A percentile compares a stretch with the other conserved stretches of the same genome.
Conservation (phyloP, 2,888 invertebrate genomes). For the Cartodere bifasciata region DNA sequence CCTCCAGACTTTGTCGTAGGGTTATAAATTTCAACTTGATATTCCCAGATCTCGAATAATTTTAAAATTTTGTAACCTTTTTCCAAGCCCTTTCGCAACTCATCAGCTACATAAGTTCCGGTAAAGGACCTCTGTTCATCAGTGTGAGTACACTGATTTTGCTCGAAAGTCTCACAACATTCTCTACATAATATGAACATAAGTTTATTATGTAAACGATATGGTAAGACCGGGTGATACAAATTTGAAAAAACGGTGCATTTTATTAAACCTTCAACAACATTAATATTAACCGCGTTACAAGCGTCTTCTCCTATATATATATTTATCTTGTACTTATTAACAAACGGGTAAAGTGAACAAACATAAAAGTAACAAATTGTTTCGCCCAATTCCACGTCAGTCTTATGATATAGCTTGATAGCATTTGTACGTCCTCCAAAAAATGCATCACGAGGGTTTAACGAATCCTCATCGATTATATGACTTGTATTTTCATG, state of each 20-base stretch:
- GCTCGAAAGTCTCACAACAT: no score
- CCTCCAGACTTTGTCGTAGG: conserved; percentile 4
- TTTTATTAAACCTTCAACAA: background rate
- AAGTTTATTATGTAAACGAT: conserved; percentile 2
- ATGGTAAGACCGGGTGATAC: conserved; percentile 2
- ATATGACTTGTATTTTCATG: no score
- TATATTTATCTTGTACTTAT: conserved; percentile 13
- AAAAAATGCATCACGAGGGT: conserved; percentile 10
- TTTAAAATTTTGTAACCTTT: no score
- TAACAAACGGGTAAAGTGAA: conserved; percentile 12
- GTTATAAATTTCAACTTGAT: conserved; percentile 1
- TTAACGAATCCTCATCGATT: no score
- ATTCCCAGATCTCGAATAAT: conserved; percentile 2
- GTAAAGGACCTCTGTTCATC: no score
- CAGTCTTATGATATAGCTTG: no score
- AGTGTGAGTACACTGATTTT: no score
- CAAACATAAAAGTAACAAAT: conserved; percentile 13
- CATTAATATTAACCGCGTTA: no score
- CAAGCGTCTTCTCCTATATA: no score
- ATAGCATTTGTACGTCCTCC: no score
- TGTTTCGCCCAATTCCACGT: conserved; percentile 11
- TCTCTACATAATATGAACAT: conserved; percentile 3
- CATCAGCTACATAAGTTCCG: conserved; percentile 4
- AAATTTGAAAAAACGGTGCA: conserved; percentile 4
- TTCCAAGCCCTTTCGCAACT: conserved; percentile 1